Evolutionary conservation across 2,888 invertebrate species (phyloP).

Genomic region (Idaea straminata): DNA sequence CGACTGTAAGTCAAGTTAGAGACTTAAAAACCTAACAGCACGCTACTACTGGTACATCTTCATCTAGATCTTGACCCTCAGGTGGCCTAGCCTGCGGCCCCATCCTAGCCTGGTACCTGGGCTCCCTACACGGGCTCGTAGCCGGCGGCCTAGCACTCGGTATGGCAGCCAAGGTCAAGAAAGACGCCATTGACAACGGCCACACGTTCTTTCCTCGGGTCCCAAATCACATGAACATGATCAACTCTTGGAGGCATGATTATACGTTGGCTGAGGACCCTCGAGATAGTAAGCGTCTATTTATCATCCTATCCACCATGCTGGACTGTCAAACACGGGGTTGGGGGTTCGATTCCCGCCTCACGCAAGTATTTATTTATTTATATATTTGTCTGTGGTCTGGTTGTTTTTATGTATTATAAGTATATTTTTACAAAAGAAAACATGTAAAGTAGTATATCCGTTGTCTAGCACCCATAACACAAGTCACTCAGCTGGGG

Average conservation of each 20-base stretch:
- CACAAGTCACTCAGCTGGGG: too few species aligned
- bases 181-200: slow-evolving; percentile 41
- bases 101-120: slow-evolving; percentile 48
- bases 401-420: too few species aligned
- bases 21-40: too few species aligned
- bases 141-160: slow-evolving; percentile 55
- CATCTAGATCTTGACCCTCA: slow-evolving; percentile 19
- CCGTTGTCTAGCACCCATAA: too few species aligned
- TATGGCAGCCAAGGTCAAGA: slow-evolving; percentile 49
- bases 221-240: slow-evolving; percentile 36
- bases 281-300: slow-evolving; percentile 40
- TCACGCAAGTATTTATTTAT: too few species aligned
- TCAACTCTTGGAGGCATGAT: slow-evolving; percentile 47
- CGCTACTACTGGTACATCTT: not conserved
- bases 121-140: slow-evolving; percentile 52
- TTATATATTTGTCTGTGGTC: too few species aligned
- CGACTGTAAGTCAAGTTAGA: too few species aligned
- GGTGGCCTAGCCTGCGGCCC: slow-evolving; percentile 67
- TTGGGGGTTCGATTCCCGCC: too few species aligned
- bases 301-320: not conserved
- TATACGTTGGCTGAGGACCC: slow-evolving; percentile 49
- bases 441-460: too few species aligned
- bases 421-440: too few species aligned
- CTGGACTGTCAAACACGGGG: too few species aligned
- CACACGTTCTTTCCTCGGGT: slow-evolving; percentile 34